Evolutionary conservation across 1,140 invertebrate genomes (phyloP), one percentile per base, ranked within the genome.

Genomic region (Lordiphosa collinella): DNA sequence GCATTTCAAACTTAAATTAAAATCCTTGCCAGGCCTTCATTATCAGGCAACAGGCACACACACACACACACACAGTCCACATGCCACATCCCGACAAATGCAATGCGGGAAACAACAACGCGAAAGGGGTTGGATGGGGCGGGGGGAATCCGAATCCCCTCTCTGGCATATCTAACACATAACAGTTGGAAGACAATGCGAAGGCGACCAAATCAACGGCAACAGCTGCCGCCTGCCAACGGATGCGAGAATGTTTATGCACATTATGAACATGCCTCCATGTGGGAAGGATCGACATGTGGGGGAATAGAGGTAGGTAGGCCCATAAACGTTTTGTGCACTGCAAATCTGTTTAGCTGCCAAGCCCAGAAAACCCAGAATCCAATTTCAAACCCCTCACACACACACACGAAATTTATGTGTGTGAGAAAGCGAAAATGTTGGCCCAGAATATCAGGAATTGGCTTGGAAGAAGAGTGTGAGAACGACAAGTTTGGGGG

Each of bases 231-330:
- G 41, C 32, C 14, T 50, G 29, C 46, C 29, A 70, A 48, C 55
- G 76, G 76, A 80, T 76, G 76, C 71, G 78, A 67, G 74, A 82
- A 82, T 82, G 76, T 82, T 82, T 82, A 84, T 84, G 78, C 62
- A 63, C 78, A 84, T 82, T 84, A 82, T 84, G 76, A 82, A 82
- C 76, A 82, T 67, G 71, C 76, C 36, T 48, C 34, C 67, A 65
- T 58, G 68, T 65, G 59, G 46, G 47, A 5, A 35, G 34, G 37
- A 37, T 50, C 18, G 18, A 18, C 18, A 18, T 4, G 18, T 14
- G 57, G 22, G 16, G 25, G 16, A 16, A 47, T 40, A 31, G 56
- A 37, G 44, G 59, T 35, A 43, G 44, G 32, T n/a, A 11, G 58
- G 48, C 60, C 40, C 59, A 69, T 58, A 74, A 79, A 74, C 59